Base-by-base conservation (phyloP, 2,888 invertebrate species). In the Coelogynopora nodosa region DNA sequence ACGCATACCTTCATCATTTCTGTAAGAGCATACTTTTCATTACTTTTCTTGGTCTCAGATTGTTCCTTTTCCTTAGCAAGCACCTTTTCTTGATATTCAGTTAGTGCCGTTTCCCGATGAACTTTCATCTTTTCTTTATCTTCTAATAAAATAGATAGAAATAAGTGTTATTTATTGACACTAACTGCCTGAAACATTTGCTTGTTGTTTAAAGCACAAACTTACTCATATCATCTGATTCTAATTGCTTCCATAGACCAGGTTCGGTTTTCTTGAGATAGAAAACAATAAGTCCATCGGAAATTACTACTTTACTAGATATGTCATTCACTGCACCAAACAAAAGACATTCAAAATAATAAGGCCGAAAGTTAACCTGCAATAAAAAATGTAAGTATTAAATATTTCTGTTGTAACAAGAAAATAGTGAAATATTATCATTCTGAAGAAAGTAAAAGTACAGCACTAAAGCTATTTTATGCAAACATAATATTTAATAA, bases 341-440 rank as follows among this genome's bases (percentile, higher is more conserved):
- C n/a, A 95, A 92, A 90, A 95, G 94, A 67, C 94, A 92, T 93
- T 96, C 96, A 90, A 95, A 94, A 87, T 95, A 93, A 90, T 94
- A 95, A 0, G 95, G 95, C 30, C 94, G 94, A 90, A 93, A 95
- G 89, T 94, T 94, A 0, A 94, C 94, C 94, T 94, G 88, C 10
- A 89, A 89, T n/a, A n/a, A n/a, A n/a, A n/a, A n/a, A n/a, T n/a
- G n/a, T n/a, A n/a, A n/a, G n/a, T n/a, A n/a, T n/a, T n/a, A n/a
- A n/a, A n/a, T n/a, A n/a, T n/a, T n/a, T n/a, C n/a, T n/a, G n/a
- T n/a, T n/a, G n/a, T n/a, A n/a, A n/a, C n/a, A n/a, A n/a, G n/a
- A n/a, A n/a, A n/a, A n/a, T n/a, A n/a, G n/a, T n/a, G n/a, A n/a
- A n/a, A n/a, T n/a, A n/a, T n/a, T n/a, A n/a, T n/a, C n/a, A n/a